Evolutionary conservation across 2,888 invertebrate genomes (phyloP), one percentile per base, ranked within the genome.

Genomic region (Opisthograptis luteolata): DNA sequence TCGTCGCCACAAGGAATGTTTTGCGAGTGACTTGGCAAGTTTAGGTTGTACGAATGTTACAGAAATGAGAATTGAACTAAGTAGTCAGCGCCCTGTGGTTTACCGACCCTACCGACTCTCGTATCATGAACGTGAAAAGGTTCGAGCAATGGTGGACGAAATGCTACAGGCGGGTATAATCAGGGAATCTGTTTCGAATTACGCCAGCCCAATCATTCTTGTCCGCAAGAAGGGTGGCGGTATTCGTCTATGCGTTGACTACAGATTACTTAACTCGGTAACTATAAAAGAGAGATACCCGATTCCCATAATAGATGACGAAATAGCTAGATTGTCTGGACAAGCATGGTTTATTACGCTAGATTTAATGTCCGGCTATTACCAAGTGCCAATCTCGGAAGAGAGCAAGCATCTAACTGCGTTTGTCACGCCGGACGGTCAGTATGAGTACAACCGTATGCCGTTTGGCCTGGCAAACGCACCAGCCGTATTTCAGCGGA

Each of bases 361-460:
- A 0, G 60, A 61, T 19, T 30, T 56, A 2, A 22, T 45, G 1
- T 13, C 24, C 5, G 2, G 57, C 45, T 35, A 35, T 5, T 22
- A 39, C 12, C 39, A 39, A 8, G 28, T 39, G 3, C 39, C 28
- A 9, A 39, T 39, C 7, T 24, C 39, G 1, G 39, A 39, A 8
- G 2, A 10, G 3, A 10, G 10, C 15, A n/a, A 12, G 13, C 47
- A 35, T 3, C 12, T 61, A 0, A 83, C 80, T 0, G 72, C 76
- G 0, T 79, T 83, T 41, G 68, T 75, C 0, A 84, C 78, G 0
- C 72, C 60, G 3, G 65, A 65, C 22, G 60, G 60, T 1, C 56
- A 60, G 8, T 81, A 60, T 31, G 73, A 82, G 49, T 80, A 68
- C 42, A 64, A 72, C 9, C 52, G 68, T 0, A 74, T 81, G 75